A percentile compares a stretch with the other conserved stretches of the same genome.
Conservation (phyloP, 2,888 invertebrate genomes). For the Deilephila porcellus region DNA sequence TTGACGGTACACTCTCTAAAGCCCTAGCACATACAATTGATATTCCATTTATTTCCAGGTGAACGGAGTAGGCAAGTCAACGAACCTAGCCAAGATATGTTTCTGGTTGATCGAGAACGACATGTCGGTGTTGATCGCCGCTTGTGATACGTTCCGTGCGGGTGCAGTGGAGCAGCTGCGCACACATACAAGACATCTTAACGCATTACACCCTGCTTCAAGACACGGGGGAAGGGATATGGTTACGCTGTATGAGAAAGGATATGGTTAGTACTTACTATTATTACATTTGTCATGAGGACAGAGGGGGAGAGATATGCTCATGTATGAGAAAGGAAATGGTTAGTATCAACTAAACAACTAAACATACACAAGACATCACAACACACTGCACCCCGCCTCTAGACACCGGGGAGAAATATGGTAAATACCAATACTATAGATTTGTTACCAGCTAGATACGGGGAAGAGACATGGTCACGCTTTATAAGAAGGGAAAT, state of each 20-base stretch:
- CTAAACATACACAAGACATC: no score
- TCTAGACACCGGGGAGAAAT: conserved; percentile 74
- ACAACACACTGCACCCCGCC: no score
- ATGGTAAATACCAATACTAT: conserved; percentile 84
- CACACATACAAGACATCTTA: conserved; percentile 96
- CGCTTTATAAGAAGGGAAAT: no score
- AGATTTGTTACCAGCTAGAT: no score
- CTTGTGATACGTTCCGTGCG: conserved; percentile 99
- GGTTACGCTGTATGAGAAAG: conserved; percentile 99
- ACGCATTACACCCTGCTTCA: conserved; percentile 94
- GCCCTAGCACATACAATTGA: no score
- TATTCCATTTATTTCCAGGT: conserved; percentile 63
- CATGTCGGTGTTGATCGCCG: conserved; percentile 97
- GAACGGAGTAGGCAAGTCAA: conserved; percentile 99
- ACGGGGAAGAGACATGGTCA: no score
- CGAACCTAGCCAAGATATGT: conserved; percentile 99
- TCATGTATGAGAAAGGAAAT: background rate
- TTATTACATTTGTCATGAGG: background rate
- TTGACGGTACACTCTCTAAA: no score
- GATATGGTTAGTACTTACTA: conserved; percentile 87
- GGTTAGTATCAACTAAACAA: background rate
- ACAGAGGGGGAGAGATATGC: background rate
- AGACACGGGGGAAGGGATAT: conserved; percentile 89
- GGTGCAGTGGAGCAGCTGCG: conserved; percentile 99
- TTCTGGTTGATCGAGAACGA: conserved; percentile 99